Conservation (phyloP, 2,113 vertebrate genomes). For the Craseonycteris thonglongyai region DNA sequence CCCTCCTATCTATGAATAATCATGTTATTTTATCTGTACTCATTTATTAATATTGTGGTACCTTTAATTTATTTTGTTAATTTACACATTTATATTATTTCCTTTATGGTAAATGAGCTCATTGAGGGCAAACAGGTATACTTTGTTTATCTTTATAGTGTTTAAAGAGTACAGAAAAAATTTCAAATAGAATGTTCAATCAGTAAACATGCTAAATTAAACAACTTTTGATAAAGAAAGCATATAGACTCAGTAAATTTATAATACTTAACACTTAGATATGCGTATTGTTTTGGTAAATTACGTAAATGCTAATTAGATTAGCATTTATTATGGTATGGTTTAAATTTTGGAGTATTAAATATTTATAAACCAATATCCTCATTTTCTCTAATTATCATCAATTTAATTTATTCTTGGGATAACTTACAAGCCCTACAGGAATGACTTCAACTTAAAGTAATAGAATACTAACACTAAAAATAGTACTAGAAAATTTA, state of each 20-base stretch:
- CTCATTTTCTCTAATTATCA: neutral
- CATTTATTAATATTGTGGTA: neutral
- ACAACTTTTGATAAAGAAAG: neutral
- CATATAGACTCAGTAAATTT: neutral
- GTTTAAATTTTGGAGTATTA: neutral
- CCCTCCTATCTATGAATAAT: neutral
- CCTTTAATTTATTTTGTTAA: neutral
- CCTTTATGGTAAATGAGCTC: neutral
- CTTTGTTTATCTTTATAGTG: neutral
- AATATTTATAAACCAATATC: neutral
- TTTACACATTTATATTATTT: neutral
- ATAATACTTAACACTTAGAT: neutral
- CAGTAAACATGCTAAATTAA: neutral
- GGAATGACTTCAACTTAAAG: slow-evolving; percentile 64
- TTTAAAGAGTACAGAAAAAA: neutral
- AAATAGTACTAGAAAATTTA: slow-evolving; percentile 65
- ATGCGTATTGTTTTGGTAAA: neutral
- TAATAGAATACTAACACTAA: slow-evolving; percentile 59
- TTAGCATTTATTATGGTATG: neutral
- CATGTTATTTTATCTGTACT: neutral
- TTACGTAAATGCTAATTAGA: neutral
- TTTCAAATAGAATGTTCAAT: neutral
- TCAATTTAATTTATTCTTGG: neutral
- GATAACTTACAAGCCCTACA: neutral
- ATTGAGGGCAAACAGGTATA: neutral